Evolutionary conservation across 1,140 invertebrate species (phyloP).

Genomic region (Drosophila lini): DNA sequence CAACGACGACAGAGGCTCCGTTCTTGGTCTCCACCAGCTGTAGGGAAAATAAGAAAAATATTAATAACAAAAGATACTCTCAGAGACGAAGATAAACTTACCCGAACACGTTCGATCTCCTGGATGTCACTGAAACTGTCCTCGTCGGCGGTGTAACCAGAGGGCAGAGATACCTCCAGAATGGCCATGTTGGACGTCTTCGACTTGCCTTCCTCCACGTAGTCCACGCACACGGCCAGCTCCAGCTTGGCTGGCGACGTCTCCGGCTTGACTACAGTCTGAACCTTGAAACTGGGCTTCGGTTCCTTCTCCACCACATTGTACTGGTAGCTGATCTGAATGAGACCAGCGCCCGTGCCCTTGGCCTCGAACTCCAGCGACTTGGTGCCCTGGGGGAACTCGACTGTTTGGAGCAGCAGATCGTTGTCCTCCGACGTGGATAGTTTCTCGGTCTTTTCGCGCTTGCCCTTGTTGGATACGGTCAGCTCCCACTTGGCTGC

Average conservation of each 20-base stretch:
- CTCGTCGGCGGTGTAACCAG: conserved; percentile 88
- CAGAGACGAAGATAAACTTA: conserved; percentile 32
- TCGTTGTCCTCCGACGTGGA: conserved; percentile 65
- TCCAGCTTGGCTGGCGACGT: conserved; percentile 90
- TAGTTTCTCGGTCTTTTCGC: conserved; percentile 67
- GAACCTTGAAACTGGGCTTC: conserved; percentile 91
- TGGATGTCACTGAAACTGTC: conserved; percentile 65
- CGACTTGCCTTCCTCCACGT: conserved; percentile 62
- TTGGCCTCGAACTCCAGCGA: conserved; percentile 87
- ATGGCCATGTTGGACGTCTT: conserved; percentile 93
- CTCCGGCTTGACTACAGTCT: conserved; percentile 90
- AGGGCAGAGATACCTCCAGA: conserved; percentile 93
- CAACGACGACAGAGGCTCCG: conserved; percentile 89
- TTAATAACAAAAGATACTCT: neutral
- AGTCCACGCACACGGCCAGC: conserved; percentile 89
- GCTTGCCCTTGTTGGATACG: conserved; percentile 55
- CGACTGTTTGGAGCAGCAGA: conserved; percentile 71
- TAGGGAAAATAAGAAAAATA: neutral
- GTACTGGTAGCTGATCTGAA: conserved; percentile 92
- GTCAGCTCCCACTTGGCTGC: conserved; percentile 61
- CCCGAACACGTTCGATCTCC: conserved; percentile 66
- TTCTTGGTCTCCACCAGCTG: conserved; percentile 91
- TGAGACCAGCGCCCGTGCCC: conserved; percentile 91
- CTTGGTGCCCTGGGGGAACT: conserved; percentile 73
- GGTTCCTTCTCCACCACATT: conserved; percentile 92